Conservation (phyloP, 2,888 invertebrate genomes). For the Stenchaetothrips biformis region DNA sequence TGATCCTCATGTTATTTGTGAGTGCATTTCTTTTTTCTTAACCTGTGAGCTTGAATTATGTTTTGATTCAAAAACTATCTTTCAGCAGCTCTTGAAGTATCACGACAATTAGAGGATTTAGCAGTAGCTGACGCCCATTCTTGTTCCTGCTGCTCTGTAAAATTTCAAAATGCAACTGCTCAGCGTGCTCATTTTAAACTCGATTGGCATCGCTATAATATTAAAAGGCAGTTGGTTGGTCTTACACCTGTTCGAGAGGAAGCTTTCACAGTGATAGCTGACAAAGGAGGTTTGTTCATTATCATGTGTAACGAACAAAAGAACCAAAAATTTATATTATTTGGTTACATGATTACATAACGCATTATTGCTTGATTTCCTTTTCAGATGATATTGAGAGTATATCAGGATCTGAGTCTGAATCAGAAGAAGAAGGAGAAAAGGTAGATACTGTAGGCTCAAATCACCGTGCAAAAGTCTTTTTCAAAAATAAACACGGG, state of each 20-base stretch:
- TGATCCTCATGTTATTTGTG: constrained; percentile 3
- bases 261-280: constrained; percentile 52
- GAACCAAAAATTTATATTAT: background rate
- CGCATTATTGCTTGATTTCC: constrained; percentile 5
- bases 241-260: constrained; percentile 53
- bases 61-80: background rate
- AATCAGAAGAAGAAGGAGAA: constrained; percentile 45
- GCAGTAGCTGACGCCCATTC: constrained; percentile 47
- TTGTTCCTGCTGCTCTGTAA: constrained; percentile 52
- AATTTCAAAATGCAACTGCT: constrained; percentile 55
- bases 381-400: constrained; percentile 58
- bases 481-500: constrained; percentile 62
- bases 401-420: constrained; percentile 59
- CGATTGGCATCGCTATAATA: constrained; percentile 81
- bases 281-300: constrained; percentile 39
- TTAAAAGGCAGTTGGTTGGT: constrained; percentile 65
- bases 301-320: background rate
- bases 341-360: background rate
- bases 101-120: constrained; percentile 42
- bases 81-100: constrained; percentile 3
- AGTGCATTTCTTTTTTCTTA: background rate
- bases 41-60: background rate
- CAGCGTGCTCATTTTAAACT: constrained; percentile 73
- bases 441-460: constrained; percentile 43
- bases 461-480: constrained; percentile 66